These are phyloP conservation scores for Acanthiza pusilla DNA, from an alignment of 2,797 vertebrate genomes.

Conservation along the genomic window DNA sequence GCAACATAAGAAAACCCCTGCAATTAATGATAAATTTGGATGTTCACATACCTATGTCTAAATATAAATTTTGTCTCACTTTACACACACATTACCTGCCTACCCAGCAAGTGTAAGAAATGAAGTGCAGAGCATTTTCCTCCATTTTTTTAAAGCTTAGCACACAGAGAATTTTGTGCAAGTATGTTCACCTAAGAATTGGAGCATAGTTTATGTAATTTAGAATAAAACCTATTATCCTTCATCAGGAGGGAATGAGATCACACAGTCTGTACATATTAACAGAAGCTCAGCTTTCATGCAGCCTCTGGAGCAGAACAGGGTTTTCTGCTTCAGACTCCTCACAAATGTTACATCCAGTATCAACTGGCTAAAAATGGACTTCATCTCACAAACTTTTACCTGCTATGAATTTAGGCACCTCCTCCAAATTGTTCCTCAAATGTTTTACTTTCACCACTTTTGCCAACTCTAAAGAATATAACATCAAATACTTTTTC, in stretches of 20 bases:
- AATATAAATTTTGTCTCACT: neutral
- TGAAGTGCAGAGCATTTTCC: neutral
- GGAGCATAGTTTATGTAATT: neutral
- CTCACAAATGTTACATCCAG: too few species aligned
- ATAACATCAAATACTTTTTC: too few species aligned
- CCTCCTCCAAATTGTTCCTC: too few species aligned
- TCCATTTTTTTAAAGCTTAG: neutral
- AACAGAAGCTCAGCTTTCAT: neutral
- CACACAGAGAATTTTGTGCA: neutral
- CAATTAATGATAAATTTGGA: neutral
- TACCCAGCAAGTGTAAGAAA: neutral
- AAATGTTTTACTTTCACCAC: too few species aligned
- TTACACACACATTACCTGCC: neutral
- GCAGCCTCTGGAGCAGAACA: neutral
- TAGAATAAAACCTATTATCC: neutral
- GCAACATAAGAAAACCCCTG: neutral
- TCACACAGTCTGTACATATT: neutral
- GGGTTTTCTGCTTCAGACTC: neutral
- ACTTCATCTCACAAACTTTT: too few species aligned
- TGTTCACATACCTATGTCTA: fast-evolving
- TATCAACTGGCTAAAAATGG: too few species aligned
- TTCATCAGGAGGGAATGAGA: neutral
- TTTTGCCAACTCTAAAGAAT: too few species aligned
- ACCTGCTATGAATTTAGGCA: too few species aligned
- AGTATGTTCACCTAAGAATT: fast-evolving